A percentile compares a stretch with the other conserved stretches of the same genome.
Evolutionary conservation across 2,797 vertebrate genomes (phyloP).

Genomic region (Catharus ustulatus): DNA sequence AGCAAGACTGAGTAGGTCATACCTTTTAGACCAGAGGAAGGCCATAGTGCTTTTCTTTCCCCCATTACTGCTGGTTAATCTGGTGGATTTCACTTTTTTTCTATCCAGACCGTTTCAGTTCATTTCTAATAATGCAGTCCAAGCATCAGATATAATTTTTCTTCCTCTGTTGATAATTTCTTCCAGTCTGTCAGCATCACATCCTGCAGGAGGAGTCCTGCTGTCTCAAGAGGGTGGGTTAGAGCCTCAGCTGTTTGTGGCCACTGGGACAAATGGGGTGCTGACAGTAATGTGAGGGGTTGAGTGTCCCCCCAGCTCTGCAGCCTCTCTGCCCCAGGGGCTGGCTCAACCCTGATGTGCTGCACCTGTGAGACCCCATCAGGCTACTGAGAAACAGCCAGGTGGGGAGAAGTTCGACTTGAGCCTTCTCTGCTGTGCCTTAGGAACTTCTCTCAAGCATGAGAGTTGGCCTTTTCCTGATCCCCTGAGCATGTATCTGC

Average conservation of each 20-base stretch:
- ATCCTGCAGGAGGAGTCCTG: not conserved
- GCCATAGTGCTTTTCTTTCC: not conserved
- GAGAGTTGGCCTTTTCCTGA: not conserved
- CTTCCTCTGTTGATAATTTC: not conserved
- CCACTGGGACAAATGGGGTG: not conserved
- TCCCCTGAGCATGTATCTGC: rapidly evolving
- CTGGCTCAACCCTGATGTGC: not conserved
- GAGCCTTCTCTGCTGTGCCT: not conserved
- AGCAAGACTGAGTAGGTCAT: not conserved
- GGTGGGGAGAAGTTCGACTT: not conserved
- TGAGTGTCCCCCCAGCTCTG: not conserved
- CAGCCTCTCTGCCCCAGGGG: not conserved
- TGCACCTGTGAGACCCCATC: not conserved
- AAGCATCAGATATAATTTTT: not conserved
- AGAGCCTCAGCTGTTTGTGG: not conserved
- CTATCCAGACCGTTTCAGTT: not conserved
- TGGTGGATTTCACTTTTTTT: not conserved
- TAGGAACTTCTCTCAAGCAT: not conserved
- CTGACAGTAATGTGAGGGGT: not conserved
- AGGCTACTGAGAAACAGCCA: not conserved
- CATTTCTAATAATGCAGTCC: not conserved
- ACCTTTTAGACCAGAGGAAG: not conserved
- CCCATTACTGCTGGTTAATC: not conserved
- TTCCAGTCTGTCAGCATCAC: not conserved
- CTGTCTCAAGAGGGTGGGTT: not conserved